A percentile compares a stretch with the other conserved stretches of the same genome.
Conservation (phyloP, 2,113 vertebrate genomes). For the Trogon melanurus region DNA sequence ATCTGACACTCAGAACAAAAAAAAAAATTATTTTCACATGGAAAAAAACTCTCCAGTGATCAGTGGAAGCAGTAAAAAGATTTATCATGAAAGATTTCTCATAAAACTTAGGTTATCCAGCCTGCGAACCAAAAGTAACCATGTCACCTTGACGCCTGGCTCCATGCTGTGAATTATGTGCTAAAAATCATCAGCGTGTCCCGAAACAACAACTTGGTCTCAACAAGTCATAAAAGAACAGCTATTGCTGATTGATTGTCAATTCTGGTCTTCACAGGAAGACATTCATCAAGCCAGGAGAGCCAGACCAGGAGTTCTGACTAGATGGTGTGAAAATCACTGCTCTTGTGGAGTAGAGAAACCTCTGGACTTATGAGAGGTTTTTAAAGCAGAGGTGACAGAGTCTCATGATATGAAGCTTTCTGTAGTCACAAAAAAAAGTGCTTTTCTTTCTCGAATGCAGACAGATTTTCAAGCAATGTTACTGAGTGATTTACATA, state of each 20-base stretch:
- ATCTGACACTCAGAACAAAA: background rate
- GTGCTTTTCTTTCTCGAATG: background rate
- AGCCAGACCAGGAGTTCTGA: background rate
- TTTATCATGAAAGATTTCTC: background rate
- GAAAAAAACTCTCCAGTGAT: background rate
- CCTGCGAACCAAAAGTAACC: background rate
- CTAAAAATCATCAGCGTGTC: background rate
- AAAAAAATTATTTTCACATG: background rate
- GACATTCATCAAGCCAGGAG: slow-evolving; percentile 14
- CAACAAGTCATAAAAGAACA: background rate
- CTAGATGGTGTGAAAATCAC: slow-evolving; percentile 5
- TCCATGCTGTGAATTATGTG: background rate
- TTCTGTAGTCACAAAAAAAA: background rate
- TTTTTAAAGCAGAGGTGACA: background rate
- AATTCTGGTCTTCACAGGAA: background rate
- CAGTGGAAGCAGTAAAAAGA: background rate
- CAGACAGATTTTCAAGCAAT: slow-evolving; percentile 57
- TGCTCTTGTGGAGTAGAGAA: background rate
- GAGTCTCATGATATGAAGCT: background rate
- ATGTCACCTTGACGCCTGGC: background rate
- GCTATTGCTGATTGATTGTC: slow-evolving; percentile 8
- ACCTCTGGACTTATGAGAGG: background rate
- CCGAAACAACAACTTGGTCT: background rate
- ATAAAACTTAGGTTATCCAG: background rate
- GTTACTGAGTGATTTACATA: slow-evolving; percentile 66